Conservation (phyloP, 2,888 invertebrate species). For the Tiphia femorata region DNA sequence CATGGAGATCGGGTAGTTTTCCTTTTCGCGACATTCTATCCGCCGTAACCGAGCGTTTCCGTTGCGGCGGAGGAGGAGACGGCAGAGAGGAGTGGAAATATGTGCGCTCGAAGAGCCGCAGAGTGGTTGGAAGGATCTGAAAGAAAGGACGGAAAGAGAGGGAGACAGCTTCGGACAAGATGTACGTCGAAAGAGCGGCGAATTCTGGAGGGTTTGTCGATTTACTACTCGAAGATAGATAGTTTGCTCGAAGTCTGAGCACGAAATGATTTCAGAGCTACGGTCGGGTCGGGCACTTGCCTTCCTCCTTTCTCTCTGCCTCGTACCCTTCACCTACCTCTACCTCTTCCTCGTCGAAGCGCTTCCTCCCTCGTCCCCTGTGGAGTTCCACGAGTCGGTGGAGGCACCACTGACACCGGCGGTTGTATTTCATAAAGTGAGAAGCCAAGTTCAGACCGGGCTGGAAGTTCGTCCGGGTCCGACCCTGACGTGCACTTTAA, state of each 20-base stretch:
- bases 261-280: slow-evolving; percentile 47
- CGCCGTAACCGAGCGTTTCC: slow-evolving; percentile 21
- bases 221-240: slow-evolving; percentile 49
- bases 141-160: neutral
- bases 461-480: slow-evolving; percentile 30
- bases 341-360: slow-evolving; percentile 1
- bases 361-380: slow-evolving; percentile 1
- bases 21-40: slow-evolving; percentile 26
- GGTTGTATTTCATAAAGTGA: slow-evolving; percentile 51
- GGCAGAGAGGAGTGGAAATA: neutral
- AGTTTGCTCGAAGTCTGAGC: slow-evolving; percentile 46
- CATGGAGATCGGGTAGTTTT: slow-evolving; percentile 19
- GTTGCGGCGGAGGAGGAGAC: neutral
- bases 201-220: slow-evolving; percentile 43
- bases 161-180: slow-evolving; percentile 17
- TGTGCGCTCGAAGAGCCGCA: neutral
- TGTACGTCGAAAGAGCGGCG: slow-evolving; percentile 26
- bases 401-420: slow-evolving; percentile 34
- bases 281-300: slow-evolving; percentile 32
- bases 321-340: slow-evolving; percentile 9
- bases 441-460: slow-evolving; percentile 44
- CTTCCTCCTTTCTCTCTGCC: neutral
- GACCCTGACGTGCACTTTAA: slow-evolving; percentile 40
- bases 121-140: slow-evolving; percentile 1
- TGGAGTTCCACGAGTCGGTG: slow-evolving; percentile 27